These are phyloP conservation scores for Parazoanthus darwini DNA, from an alignment of 92 coral and sea anemone genomes.

Conservation along the genomic window DNA sequence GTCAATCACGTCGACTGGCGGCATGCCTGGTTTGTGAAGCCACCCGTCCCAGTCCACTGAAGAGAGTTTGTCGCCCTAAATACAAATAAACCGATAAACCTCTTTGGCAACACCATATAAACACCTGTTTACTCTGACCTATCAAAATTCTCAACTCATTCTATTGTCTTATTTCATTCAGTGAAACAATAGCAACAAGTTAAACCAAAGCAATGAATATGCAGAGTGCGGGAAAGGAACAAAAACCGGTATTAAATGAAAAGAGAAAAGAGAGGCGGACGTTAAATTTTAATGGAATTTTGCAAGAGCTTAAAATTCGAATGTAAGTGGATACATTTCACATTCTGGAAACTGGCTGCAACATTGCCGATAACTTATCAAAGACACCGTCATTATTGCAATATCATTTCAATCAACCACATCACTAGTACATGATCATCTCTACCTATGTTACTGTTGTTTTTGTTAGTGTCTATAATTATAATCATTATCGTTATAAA, in stretches of 20 bases:
- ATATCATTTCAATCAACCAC: neutral
- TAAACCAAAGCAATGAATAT: too few species aligned
- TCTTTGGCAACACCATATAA: neutral
- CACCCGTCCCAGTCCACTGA: constrained; percentile 83
- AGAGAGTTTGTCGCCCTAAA: constrained; percentile 62
- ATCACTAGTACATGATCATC: neutral
- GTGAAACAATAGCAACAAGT: too few species aligned
- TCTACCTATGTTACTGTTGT: too few species aligned
- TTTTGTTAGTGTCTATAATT: too few species aligned
- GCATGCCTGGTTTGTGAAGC: constrained; percentile 81
- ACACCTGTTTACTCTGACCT: neutral
- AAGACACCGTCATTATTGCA: neutral
- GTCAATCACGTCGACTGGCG: constrained; percentile 79
- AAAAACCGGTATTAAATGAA: too few species aligned
- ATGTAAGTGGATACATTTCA: too few species aligned
- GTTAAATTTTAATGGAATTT: too few species aligned
- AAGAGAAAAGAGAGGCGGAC: too few species aligned
- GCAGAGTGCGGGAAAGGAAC: too few species aligned
- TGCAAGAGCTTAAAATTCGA: too few species aligned
- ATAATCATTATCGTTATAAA: neutral
- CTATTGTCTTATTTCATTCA: too few species aligned
- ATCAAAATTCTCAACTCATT: neutral
- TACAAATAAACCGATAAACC: neutral
- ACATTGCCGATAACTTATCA: too few species aligned
- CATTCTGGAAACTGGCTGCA: neutral